These are phyloP conservation scores for Dendropsophus ebraccatus DNA, from an alignment of 2,113 vertebrate species.

Conservation along the genomic window DNA sequence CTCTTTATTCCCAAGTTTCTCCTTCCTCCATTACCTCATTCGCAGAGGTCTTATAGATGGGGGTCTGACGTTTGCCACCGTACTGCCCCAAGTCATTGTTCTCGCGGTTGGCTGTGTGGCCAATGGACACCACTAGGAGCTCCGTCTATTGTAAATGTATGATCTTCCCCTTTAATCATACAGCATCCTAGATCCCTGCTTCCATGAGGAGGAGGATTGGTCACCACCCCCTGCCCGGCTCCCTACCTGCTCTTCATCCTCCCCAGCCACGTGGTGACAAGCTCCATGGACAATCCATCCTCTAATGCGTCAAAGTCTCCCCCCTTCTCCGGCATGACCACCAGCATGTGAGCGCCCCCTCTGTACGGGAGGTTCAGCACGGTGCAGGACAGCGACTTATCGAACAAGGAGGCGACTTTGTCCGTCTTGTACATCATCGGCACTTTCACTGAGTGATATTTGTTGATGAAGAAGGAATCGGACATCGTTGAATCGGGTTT, in stretches of 20 bases:
- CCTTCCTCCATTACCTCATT: no score
- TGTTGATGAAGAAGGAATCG: constrained; percentile 83
- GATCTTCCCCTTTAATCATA: no score
- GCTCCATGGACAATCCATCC: constrained; percentile 79
- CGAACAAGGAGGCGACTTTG: constrained; percentile 74
- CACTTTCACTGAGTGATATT: constrained; percentile 81
- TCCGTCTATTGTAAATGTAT: no score
- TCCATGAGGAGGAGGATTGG: no score
- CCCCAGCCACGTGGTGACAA: constrained; percentile 80
- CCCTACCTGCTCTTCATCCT: constrained; percentile 75
- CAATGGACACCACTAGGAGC: no score
- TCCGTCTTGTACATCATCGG: constrained; percentile 84
- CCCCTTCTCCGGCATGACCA: constrained; percentile 79
- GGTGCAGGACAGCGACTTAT: constrained; percentile 74
- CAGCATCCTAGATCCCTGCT: no score
- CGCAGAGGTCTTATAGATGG: no score
- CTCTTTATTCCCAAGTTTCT: no score
- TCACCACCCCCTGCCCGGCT: no score
- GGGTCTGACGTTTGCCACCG: not conserved
- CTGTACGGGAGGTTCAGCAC: constrained; percentile 85
- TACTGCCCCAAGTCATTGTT: not conserved
- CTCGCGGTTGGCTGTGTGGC: no score
- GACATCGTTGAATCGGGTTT: constrained; percentile 71
- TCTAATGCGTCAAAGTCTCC: constrained; percentile 83
- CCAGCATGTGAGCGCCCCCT: constrained; percentile 84